Evolutionary conservation across 2,888 invertebrate species (phyloP).

Genomic region (Pediacus dermestoides): DNA sequence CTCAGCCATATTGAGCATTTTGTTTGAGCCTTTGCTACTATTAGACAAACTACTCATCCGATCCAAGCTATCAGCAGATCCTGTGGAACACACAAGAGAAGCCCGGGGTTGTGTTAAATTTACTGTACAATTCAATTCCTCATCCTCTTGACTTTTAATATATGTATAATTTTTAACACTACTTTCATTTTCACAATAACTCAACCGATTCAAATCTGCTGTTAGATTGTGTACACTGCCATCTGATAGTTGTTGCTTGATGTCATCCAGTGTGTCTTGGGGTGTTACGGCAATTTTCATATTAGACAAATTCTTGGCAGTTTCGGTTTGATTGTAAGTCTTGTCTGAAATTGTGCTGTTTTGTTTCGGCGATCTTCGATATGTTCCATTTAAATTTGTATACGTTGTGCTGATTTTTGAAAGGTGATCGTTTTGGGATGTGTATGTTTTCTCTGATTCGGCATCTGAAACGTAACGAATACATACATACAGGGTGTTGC

Average conservation of each 20-base stretch:
- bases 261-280: conserved; percentile 24
- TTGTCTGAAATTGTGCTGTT: no score
- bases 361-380: conserved; percentile 26
- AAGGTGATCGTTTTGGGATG: no score
- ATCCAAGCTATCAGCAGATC: conserved; percentile 48
- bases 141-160: conserved; percentile 21
- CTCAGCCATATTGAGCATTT: conserved; percentile 45
- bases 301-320: no score
- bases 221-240: no score
- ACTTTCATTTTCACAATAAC: conserved; percentile 27
- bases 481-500: no score
- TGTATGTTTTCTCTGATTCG: no score
- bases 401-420: conserved; percentile 3
- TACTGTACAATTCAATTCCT: conserved; percentile 20
- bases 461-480: no score
- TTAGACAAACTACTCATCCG: conserved; percentile 45
- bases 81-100: conserved; percentile 29
- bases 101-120: conserved; percentile 16
- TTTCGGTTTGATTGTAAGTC: no score
- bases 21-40: conserved; percentile 44
- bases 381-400: conserved; percentile 22
- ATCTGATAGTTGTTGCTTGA: conserved; percentile 26
- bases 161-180: conserved; percentile 19
- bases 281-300: no score
- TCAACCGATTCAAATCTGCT: conserved; percentile 22